Evolutionary conservation across 2,888 invertebrate species (phyloP), one percentile per base, ranked within the genome.

Genomic region (Drosophila stalkeri): DNA sequence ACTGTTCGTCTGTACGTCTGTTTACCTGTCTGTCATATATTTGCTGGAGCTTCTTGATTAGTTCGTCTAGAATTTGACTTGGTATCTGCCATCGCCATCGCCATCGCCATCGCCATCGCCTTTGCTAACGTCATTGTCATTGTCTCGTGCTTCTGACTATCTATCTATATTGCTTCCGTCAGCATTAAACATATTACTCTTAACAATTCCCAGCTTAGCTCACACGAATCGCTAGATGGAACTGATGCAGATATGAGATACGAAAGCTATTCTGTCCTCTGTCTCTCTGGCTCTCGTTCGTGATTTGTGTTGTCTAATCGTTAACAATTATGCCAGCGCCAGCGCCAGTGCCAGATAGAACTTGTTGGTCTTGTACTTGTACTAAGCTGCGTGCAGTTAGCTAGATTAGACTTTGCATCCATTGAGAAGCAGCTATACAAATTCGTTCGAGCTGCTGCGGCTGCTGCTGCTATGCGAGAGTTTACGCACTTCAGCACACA

Each of bases 221-320:
- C 66, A 63, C 74, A 67, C 69, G 69, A 35, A 65, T 33, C 35
- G 37, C 47, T 33, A 41, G 20, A 71, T 54, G 52, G 52, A n/a
- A 55, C 59, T 72, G 65, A 47, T 56, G 67, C 72, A 73, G 61
- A 76, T 60, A 18, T 46, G 52, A 57, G 44, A 33, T 31, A 41
- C n/a, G 7, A 68, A 57, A 64, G 60, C 23, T 47, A 11, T 20
- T 20, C 41, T 23, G 35, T 6, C 2, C 52, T 54, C 64, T 56
- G 39, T 33, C 33, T n/a, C 39, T 55, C 64, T 64, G 43, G 52
- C 64, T 69, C 83, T 75, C 71, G 78, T 81, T 84, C 89, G 89
- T 84, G 87, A 81, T 89, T 81, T 84, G 84, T 83, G 77, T 74
- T 87, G 80, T 89, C 87, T 85, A 85, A 85, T 85, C 82, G 85